These are phyloP conservation scores for Dorcus hopei DNA, from an alignment of 2,888 invertebrate genomes.

Conservation along the genomic window DNA sequence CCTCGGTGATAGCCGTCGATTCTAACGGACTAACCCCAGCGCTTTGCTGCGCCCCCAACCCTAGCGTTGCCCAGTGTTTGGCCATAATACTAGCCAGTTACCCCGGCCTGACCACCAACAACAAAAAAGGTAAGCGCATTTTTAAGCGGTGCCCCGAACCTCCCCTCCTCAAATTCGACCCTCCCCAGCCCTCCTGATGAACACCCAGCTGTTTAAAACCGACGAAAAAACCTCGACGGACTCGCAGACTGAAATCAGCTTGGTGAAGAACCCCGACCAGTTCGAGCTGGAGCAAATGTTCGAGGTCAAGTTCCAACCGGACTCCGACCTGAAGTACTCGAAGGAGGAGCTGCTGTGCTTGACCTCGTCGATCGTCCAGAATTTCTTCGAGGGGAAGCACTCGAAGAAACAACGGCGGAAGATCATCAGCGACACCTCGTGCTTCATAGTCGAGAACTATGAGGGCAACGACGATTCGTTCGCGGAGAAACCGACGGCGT, in stretches of 20 bases:
- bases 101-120: conserved; percentile 6
- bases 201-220: background rate
- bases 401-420: too few relatives aligned
- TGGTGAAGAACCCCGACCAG: conserved; percentile 21
- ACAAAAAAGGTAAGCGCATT: conserved; percentile 11
- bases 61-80: conserved; percentile 60
- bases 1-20: conserved; percentile 57
- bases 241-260: conserved; percentile 24
- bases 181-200: background rate
- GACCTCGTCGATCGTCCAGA: too few relatives aligned
- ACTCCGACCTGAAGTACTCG: conserved; percentile 2
- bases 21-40: conserved; percentile 61
- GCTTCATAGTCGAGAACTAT: conserved; percentile 15
- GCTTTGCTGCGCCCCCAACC: conserved; percentile 60
- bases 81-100: conserved; percentile 51
- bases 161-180: background rate
- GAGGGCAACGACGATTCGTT: conserved; percentile 9
- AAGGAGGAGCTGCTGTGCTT: background rate
- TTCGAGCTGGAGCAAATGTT: conserved; percentile 20
- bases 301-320: conserved; percentile 8
- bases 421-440: background rate
- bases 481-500: background rate
- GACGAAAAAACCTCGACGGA: background rate
- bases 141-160: background rate
- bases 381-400: too few relatives aligned